Evolutionary conservation across 92 coral and sea anemone species (phyloP).

Genomic region (Parazoanthus swiftii): DNA sequence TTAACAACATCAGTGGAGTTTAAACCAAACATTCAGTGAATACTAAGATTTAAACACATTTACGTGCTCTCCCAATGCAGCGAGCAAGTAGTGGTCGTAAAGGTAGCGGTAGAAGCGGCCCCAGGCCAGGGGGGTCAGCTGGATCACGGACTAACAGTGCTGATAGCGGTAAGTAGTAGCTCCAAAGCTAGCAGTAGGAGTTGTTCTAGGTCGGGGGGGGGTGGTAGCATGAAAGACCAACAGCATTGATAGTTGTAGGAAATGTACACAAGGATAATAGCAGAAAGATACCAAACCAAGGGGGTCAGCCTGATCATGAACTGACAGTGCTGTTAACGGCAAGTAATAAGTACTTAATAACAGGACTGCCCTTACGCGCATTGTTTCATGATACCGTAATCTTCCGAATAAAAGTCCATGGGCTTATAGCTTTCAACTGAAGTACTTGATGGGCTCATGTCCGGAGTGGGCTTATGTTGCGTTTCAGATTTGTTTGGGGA

Average conservation of each 20-base stretch:
- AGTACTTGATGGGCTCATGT: too few species aligned
- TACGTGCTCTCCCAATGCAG: slow-evolving; percentile 33
- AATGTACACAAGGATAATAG: slow-evolving; percentile 91
- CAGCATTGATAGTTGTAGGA: slow-evolving; percentile 35
- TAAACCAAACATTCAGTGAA: too few species aligned
- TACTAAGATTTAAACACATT: not conserved
- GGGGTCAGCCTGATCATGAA: slow-evolving; percentile 78
- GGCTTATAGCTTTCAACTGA: too few species aligned
- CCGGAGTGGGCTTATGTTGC: too few species aligned
- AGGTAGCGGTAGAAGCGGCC: slow-evolving; percentile 86
- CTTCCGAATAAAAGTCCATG: too few species aligned
- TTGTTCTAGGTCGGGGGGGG: not conserved
- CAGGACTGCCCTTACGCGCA: too few species aligned
- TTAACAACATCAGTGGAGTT: not conserved
- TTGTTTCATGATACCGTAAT: too few species aligned
- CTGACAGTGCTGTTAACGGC: slow-evolving; percentile 93
- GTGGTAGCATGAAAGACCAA: too few species aligned
- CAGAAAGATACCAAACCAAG: slow-evolving; percentile 75
- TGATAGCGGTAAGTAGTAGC: slow-evolving; percentile 80
- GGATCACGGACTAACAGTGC: slow-evolving; percentile 92
- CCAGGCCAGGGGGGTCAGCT: slow-evolving; percentile 83
- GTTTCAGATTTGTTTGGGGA: too few species aligned
- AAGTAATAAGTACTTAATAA: slow-evolving; percentile 20
- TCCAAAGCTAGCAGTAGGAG: not conserved
- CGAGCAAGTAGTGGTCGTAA: slow-evolving; percentile 88